Base-by-base conservation (phyloP, 64 coral and sea anemone genomes). In the Dendronephthya gigantea region DNA sequence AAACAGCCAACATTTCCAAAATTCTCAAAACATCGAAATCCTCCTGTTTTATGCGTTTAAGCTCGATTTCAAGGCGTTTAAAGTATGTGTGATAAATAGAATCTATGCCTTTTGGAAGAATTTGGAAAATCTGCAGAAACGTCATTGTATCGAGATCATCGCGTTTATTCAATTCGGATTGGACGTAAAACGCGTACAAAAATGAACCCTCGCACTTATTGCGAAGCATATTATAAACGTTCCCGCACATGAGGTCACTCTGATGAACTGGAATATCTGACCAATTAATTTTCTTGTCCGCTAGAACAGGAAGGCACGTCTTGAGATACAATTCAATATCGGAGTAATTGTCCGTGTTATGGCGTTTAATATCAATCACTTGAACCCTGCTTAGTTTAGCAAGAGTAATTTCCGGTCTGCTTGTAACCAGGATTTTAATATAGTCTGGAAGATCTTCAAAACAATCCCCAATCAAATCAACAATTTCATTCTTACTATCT, bases 401-500 rank as follows among this genome's bases (percentile, higher is more conserved):
- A 27, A 93, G 79, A n/a, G 36, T 31, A 15, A 83, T 84, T 47
- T 90, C 88, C 81, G 88, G 84, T 72, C 92, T 56, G 49, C 88
- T 89, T 6, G 92, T 93, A 31, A 93, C 81, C 22, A 93, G 79
- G 34, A 90, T 84, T 68, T 93, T 93, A 19, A 93, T 87, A 83
- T 88, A 93, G 10, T 45, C 37, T 14, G 92, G 92, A 29, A 90
- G 62, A 47, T 75, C 86, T 79, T 86, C 84, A 23, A 93, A 90
- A 49, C 87, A 84, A 25, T 55, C 48, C 2, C 51, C 69, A 52
- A 93, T 90, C 9, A 93, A 36, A 10, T 93, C 81, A 0, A 90
- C 17, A n/a, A 93, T 28, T 29, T 70, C 84, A 31, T 76, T 83
- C 50, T 83, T 84, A 39, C 58, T 83, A 29, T 86, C 38, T 28